These are phyloP conservation scores for Limnephilus lunatus DNA, from an alignment of 2,888 invertebrate genomes.

Conservation along the genomic window DNA sequence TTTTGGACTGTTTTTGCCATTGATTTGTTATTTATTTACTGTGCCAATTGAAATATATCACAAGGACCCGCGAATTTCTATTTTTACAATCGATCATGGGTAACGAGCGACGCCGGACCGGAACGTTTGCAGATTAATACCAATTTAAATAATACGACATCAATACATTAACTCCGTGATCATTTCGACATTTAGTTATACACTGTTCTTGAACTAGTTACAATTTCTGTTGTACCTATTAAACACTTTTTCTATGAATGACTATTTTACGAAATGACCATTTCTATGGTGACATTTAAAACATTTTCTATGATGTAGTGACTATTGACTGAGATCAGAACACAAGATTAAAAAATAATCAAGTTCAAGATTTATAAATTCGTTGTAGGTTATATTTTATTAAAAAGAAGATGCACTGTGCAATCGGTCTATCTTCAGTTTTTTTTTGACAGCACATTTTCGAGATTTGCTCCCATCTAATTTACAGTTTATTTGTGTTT, in stretches of 20 bases:
- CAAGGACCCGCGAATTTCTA: slow-evolving; percentile 14
- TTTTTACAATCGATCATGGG: neutral
- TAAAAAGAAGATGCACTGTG: too few relatives aligned
- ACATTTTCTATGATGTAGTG: neutral
- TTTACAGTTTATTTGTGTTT: too few relatives aligned
- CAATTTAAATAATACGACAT: neutral
- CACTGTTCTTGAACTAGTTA: neutral
- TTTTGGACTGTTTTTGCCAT: slow-evolving; percentile 13
- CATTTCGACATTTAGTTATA: neutral
- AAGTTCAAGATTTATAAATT: neutral
- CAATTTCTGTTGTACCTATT: too few relatives aligned
- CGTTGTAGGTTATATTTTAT: too few relatives aligned
- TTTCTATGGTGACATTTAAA: too few relatives aligned
- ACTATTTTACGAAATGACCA: too few relatives aligned
- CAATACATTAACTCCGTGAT: neutral
- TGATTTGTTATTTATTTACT: slow-evolving; percentile 4
- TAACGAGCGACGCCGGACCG: neutral
- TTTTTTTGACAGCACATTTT: too few relatives aligned
- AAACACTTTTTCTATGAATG: too few relatives aligned
- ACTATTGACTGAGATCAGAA: neutral
- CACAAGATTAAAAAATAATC: neutral
- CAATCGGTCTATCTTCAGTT: too few relatives aligned
- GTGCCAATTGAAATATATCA: slow-evolving; percentile 24
- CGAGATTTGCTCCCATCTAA: too few relatives aligned
- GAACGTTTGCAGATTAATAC: neutral